Evolutionary conservation across 2,888 invertebrate species (phyloP).

Genomic region (Drosophila ochracea): DNA sequence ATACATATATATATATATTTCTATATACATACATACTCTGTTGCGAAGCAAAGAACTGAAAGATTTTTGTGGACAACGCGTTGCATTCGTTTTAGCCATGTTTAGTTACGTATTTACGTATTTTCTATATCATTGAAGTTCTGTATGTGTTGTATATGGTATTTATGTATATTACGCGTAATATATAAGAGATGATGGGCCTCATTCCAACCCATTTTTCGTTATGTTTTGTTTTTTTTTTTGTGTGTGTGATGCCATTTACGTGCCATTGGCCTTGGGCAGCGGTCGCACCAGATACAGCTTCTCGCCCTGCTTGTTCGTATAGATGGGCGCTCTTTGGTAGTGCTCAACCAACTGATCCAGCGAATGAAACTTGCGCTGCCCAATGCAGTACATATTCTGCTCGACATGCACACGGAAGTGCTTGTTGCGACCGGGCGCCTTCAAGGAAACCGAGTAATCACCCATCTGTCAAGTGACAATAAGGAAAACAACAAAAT

Average conservation of each 20-base stretch:
- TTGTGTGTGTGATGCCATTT: slow-evolving; percentile 60
- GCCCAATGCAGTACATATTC: slow-evolving; percentile 97
- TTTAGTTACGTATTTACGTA: slow-evolving; percentile 33
- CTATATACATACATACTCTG: slow-evolving; percentile 39
- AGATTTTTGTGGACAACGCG: slow-evolving; percentile 35
- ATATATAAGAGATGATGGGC: slow-evolving; percentile 39
- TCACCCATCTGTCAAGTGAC: slow-evolving; percentile 94
- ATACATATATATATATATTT: slow-evolving; percentile 36
- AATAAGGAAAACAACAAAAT: background rate
- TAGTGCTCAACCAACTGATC: slow-evolving; percentile 99
- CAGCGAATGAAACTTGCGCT: slow-evolving; percentile 97
- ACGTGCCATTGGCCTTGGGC: slow-evolving; percentile 88
- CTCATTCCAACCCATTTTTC: slow-evolving; percentile 5
- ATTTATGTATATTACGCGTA: slow-evolving; percentile 64
- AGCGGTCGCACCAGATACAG: slow-evolving; percentile 97
- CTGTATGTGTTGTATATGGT: slow-evolving; percentile 38
- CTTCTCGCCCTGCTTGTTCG: slow-evolving; percentile 98
- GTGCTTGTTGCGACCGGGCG: slow-evolving; percentile 99
- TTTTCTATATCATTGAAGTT: slow-evolving; percentile 66
- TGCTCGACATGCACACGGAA: slow-evolving; percentile 99
- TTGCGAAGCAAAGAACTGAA: slow-evolving; percentile 47
- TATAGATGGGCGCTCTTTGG: slow-evolving; percentile 99
- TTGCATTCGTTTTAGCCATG: slow-evolving; percentile 28
- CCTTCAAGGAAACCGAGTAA: slow-evolving; percentile 98
- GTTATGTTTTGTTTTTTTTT: background rate